Evolutionary conservation across 2,797 vertebrate genomes (phyloP), one percentile per base, ranked within the genome.

Genomic region (Steatocranus sp.): DNA sequence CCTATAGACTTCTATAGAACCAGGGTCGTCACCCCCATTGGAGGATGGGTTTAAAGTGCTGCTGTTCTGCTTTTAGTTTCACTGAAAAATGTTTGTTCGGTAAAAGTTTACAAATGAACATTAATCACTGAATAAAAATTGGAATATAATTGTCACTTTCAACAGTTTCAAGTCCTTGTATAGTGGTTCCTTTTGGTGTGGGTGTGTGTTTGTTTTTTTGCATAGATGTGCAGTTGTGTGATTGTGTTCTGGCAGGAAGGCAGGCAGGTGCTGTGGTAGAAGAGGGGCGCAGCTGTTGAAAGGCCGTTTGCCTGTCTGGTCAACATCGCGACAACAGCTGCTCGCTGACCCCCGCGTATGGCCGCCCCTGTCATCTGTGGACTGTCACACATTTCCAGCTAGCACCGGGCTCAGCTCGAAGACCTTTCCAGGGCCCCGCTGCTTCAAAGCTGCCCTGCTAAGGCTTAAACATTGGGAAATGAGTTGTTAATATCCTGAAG

Each of bases 261-360:
- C 89, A 56, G 86, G 86, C 93, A 95, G 93, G 92, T 93, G 93
- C 88, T 87, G 88, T 61, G 75, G 87, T 84, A 15, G 84, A 82
- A 86, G 80, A 88, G 85, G 85, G 86, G 61, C 84, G 81, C 95
- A 96, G 95, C 94, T 96, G 95, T 94, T 58, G 54, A 79, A 80
- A 74, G 86, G 80, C 80, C 89, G 82, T 77, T 81, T 83, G 89
- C 86, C 90, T 84, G 84, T 87, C 83, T 88, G 91, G 91, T 92
- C 91, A 92, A 91, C 94, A 94, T 93, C 90, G 83, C 70, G 83
- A 86, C 91, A 92, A 84, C 96, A 95, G 95, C 94, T 96, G 95
- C 91, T 94, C 80, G 5, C 89, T 90, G 90, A 94, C 93, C 93
- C 90, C 79, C 15, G 18, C 70, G 76, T 84, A 77, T 78, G 83